phyloP scores from a whole-genome alignment of 2,888 invertebrate genomes.

The Boloria euphrosyne region DNA sequence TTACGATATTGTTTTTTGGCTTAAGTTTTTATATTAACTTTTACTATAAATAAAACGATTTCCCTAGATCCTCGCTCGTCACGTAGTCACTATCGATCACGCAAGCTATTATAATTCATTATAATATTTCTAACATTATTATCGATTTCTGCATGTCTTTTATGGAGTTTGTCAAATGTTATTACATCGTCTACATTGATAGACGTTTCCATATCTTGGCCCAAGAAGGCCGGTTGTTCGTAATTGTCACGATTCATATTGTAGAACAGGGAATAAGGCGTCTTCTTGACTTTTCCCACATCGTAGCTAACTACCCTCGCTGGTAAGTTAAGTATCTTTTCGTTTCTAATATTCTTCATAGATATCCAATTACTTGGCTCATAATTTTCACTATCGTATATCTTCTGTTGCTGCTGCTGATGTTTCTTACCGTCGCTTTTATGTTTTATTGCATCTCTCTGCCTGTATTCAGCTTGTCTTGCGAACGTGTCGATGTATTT shows the following conservation, averaged over 20 bases:
- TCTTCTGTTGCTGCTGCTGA: conserved; percentile 10
- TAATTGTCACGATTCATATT: conserved; percentile 54
- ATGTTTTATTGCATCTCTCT: conserved; percentile 31
- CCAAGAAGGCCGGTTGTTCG: conserved; percentile 22
- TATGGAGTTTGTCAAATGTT: background rate
- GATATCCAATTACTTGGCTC: conserved; percentile 39
- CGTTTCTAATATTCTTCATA: conserved; percentile 11
- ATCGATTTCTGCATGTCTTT: background rate
- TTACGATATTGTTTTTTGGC: too few relatives aligned
- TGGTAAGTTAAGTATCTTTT: background rate
- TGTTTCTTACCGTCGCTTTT: background rate
- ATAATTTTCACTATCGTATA: conserved; percentile 43
- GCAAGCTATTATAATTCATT: too few relatives aligned
- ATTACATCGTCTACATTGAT: background rate
- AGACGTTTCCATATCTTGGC: conserved; percentile 26
- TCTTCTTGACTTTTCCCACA: conserved; percentile 46
- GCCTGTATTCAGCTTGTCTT: conserved; percentile 31
- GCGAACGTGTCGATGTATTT: conserved; percentile 13
- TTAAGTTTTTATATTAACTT: too few relatives aligned
- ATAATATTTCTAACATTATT: conserved; percentile 5
- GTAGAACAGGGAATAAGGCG: conserved; percentile 63
- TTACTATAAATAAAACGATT: too few relatives aligned
- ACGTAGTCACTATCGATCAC: too few relatives aligned
- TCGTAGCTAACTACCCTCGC: conserved; percentile 48
- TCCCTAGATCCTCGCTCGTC: too few relatives aligned